These are phyloP conservation scores for Heliconius ethilla DNA, from an alignment of 2,888 invertebrate species.

Conservation along the genomic window DNA sequence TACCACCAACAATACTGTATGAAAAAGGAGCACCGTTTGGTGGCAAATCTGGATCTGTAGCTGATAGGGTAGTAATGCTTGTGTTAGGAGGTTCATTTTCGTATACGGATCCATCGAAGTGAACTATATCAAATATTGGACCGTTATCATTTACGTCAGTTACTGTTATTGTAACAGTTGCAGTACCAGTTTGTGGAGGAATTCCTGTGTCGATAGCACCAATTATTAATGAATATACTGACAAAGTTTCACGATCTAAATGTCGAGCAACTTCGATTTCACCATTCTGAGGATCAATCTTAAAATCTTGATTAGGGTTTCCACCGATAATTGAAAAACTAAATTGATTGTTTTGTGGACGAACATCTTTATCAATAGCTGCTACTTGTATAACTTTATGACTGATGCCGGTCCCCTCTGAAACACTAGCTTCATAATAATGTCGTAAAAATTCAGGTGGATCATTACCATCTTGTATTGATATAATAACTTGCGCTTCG, in stretches of 20 bases:
- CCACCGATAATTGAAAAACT: slow-evolving; percentile 94
- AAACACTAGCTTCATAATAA: slow-evolving; percentile 89
- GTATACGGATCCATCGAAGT: slow-evolving; percentile 88
- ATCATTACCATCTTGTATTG: slow-evolving; percentile 97
- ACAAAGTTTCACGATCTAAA: slow-evolving; percentile 91
- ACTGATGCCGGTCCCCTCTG: slow-evolving; percentile 90
- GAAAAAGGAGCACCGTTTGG: slow-evolving; percentile 95
- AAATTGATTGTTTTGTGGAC: slow-evolving; percentile 95
- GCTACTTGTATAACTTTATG: slow-evolving; percentile 89
- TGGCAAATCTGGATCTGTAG: slow-evolving; percentile 93
- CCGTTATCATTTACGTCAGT: slow-evolving; percentile 97
- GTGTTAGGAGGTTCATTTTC: slow-evolving; percentile 94
- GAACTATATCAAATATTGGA: slow-evolving; percentile 88
- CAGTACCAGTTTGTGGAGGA: slow-evolving; percentile 96
- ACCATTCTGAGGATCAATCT: slow-evolving; percentile 92
- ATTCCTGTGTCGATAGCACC: slow-evolving; percentile 94
- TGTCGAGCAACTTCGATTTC: slow-evolving; percentile 88
- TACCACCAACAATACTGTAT: slow-evolving; percentile 89
- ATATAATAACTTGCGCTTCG: slow-evolving; percentile 95
- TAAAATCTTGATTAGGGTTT: slow-evolving; percentile 91
- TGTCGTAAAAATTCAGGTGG: slow-evolving; percentile 94
- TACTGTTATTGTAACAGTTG: slow-evolving; percentile 89
- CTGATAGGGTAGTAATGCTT: slow-evolving; percentile 91
- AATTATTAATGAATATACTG: slow-evolving; percentile 88
- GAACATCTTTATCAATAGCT: slow-evolving; percentile 95